Percentiles rank a stretch among this genome's conserved stretches.
Evolutionary conservation across 2,888 invertebrate genomes (phyloP).

Genomic region (Hybos culiciformis): DNA sequence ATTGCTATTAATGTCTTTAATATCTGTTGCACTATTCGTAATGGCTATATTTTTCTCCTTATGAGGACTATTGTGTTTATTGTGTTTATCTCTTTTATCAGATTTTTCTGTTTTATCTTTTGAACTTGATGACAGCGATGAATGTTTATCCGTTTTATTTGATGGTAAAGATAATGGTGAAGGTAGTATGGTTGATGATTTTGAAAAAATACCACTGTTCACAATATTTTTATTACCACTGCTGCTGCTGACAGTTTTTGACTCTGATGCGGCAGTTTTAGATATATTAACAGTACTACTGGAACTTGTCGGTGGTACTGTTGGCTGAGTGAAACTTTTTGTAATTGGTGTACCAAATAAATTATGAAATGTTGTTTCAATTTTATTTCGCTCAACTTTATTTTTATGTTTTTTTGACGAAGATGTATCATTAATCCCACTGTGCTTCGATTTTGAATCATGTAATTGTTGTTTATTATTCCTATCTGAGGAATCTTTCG

Average conservation of each 20-base stretch:
- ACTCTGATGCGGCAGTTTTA: slow-evolving; percentile 3
- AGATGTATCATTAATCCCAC: slow-evolving; percentile 7
- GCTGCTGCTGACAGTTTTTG: slow-evolving; percentile 8
- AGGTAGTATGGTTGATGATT: slow-evolving; percentile 2
- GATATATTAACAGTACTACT: slow-evolving; percentile 9
- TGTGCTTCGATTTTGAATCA: slow-evolving; percentile 49
- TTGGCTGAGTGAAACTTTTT: slow-evolving; percentile 48
- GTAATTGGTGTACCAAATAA: slow-evolving; percentile 74
- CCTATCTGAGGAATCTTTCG: slow-evolving; percentile 44
- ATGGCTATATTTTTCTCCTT: slow-evolving; percentile 40
- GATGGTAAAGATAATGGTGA: not conserved
- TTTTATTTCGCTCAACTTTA: slow-evolving; percentile 43
- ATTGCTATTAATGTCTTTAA: too few species aligned
- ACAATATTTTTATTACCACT: slow-evolving; percentile 9
- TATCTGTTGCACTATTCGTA: too few species aligned
- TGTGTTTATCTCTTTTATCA: slow-evolving; percentile 41
- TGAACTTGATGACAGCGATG: slow-evolving; percentile 11
- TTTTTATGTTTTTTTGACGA: slow-evolving; percentile 44
- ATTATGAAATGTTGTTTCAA: slow-evolving; percentile 56
- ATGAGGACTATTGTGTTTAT: slow-evolving; percentile 43
- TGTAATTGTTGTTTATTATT: slow-evolving; percentile 47
- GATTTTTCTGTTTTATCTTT: slow-evolving; percentile 38
- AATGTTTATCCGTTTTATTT: not conserved
- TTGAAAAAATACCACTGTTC: slow-evolving; percentile 1
- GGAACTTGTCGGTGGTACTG: slow-evolving; percentile 35